A percentile compares a stretch with the other conserved stretches of the same genome.
These are phyloP conservation scores for Chamaedrilus cognettii DNA, from an alignment of 2,888 invertebrate species.

Conservation along the genomic window DNA sequence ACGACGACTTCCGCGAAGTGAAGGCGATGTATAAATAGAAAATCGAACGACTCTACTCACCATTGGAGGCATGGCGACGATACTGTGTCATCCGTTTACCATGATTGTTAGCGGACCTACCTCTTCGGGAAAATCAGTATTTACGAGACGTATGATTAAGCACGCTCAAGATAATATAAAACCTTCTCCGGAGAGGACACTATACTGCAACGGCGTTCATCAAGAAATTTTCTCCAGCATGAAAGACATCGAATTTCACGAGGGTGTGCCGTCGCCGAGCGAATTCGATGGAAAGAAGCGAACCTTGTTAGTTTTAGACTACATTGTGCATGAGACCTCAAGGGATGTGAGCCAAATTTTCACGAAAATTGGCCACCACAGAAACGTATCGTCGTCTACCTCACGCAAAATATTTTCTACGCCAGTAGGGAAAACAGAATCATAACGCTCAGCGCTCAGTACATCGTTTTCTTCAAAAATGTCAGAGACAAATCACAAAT, in stretches of 20 bases:
- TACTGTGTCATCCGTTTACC: no score
- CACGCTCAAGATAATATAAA: no score
- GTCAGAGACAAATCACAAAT: background rate
- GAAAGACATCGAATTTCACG: conserved; percentile 1
- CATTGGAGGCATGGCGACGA: no score
- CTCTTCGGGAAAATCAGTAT: no score
- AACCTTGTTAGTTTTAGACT: background rate
- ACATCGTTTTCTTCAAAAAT: background rate
- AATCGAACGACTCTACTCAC: no score
- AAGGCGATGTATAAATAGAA: no score
- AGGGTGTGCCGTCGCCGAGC: background rate
- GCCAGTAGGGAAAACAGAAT: background rate
- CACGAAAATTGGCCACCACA: background rate
- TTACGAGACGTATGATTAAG: no score
- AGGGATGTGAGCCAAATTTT: background rate
- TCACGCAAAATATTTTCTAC: background rate
- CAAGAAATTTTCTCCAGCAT: no score
- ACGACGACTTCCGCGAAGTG: no score
- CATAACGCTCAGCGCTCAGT: background rate
- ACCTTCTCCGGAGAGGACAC: no score
- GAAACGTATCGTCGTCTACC: background rate
- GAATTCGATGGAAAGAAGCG: background rate
- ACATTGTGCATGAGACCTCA: background rate
- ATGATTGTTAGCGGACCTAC: no score
- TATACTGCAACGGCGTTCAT: no score